phyloP scores from a whole-genome alignment of 2,113 vertebrate species.

The Callocephalon fimbriatum region DNA sequence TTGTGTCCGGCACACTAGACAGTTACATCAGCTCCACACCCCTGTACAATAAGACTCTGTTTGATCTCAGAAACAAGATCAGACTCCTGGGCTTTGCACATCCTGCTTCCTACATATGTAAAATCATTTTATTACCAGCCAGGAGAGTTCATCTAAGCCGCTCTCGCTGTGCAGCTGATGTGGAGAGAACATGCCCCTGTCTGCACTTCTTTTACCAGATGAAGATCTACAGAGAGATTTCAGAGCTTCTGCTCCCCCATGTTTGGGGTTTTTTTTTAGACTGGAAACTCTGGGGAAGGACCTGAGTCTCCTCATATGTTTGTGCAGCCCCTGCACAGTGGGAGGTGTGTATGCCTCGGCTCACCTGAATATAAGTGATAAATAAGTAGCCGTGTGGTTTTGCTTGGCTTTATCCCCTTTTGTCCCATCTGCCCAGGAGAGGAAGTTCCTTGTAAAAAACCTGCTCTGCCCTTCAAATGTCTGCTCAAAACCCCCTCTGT shows the following conservation, averaged over 20 bases:
- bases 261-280: not conserved
- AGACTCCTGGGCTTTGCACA: conserved; percentile 83
- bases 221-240: conserved; percentile 49
- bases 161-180: conserved; percentile 67
- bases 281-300: not conserved
- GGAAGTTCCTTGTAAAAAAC: conserved; percentile 22
- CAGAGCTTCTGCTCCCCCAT: not conserved
- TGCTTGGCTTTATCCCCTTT: conserved; percentile 8
- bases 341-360: not conserved
- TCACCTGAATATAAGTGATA: not conserved
- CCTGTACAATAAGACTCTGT: conserved; percentile 83
- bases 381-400: conserved; percentile 9
- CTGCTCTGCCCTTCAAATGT: not conserved
- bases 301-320: not conserved
- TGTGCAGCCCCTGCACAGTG: not conserved
- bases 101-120: conserved; percentile 84
- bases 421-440: conserved; percentile 1
- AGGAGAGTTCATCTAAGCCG: conserved; percentile 77
- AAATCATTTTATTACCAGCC: conserved; percentile 81
- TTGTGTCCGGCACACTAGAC: conserved; percentile 81
- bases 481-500: not conserved
- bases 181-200: conserved; percentile 59
- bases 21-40: conserved; percentile 83
- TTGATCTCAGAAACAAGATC: conserved; percentile 85
- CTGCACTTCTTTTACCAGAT: conserved; percentile 64